A percentile compares a stretch with the other conserved stretches of the same genome.
Evolutionary conservation across 2,888 invertebrate species (phyloP).

Genomic region (Ligdia adustata): DNA sequence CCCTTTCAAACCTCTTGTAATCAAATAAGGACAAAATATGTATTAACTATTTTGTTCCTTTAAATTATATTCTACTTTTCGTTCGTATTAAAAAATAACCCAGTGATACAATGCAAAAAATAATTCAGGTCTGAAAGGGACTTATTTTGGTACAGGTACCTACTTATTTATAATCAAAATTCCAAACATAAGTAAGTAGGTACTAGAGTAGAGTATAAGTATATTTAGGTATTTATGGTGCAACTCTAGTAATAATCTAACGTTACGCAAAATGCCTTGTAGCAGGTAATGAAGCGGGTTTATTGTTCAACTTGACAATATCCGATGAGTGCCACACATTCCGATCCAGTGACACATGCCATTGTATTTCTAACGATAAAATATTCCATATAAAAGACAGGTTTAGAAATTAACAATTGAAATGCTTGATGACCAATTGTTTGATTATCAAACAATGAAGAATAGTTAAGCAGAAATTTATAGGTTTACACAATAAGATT

Average conservation of each 20-base stretch:
- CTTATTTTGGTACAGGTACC: no score
- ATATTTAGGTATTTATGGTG: not conserved
- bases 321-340: slow-evolving; percentile 56
- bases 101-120: no score
- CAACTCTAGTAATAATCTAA: no score
- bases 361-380: slow-evolving; percentile 51
- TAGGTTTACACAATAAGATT: slow-evolving; percentile 10
- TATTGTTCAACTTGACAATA: slow-evolving; percentile 52
- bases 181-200: no score
- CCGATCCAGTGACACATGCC: slow-evolving; percentile 60
- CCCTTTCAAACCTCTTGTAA: no score
- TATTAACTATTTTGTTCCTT: no score
- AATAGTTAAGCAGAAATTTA: slow-evolving; percentile 17
- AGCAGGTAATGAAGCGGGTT: slow-evolving; percentile 37
- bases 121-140: no score
- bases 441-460: slow-evolving; percentile 27
- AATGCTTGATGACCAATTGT: slow-evolving; percentile 25
- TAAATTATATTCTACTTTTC: no score
- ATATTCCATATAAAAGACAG: slow-evolving; percentile 49
- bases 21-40: no score
- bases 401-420: slow-evolving; percentile 59
- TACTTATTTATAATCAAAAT: no score
- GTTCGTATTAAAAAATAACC: no score
- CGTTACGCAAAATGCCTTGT: not conserved
- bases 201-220: no score